Conservation (phyloP, 2,797 vertebrate genomes). For the Takifugu ocellatus region DNA sequence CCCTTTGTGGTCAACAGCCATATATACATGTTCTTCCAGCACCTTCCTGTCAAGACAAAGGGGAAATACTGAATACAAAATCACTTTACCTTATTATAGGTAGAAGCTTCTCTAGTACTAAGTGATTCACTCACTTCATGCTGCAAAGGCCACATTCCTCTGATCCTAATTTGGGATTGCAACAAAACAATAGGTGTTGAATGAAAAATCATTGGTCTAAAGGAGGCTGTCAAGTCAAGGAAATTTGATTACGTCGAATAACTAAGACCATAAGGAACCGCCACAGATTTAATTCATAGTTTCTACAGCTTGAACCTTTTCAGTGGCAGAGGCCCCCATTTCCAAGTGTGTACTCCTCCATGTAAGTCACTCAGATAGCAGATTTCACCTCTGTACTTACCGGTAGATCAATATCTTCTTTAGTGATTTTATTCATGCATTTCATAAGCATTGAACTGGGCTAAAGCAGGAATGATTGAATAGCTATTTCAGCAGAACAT, state of each 20-base stretch:
- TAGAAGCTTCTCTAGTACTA: slow-evolving; percentile 33
- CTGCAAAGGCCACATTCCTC: slow-evolving; percentile 55
- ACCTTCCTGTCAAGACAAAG: slow-evolving; percentile 47
- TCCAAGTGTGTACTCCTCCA: slow-evolving; percentile 75
- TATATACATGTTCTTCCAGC: slow-evolving; percentile 67
- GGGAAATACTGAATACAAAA: neutral
- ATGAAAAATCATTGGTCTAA: slow-evolving; percentile 29
- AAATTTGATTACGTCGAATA: slow-evolving; percentile 69
- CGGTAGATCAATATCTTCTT: slow-evolving; percentile 43
- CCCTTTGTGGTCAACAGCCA: slow-evolving; percentile 50
- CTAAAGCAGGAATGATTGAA: neutral
- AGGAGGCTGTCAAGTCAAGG: slow-evolving; percentile 62
- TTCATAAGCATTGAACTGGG: slow-evolving; percentile 7
- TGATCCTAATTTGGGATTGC: slow-evolving; percentile 65
- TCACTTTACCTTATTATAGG: neutral
- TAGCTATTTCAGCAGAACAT: neutral
- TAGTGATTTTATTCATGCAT: slow-evolving; percentile 9
- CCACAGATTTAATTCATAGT: slow-evolving; percentile 70
- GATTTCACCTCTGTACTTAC: slow-evolving; percentile 48
- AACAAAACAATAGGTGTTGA: slow-evolving; percentile 56
- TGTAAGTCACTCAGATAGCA: slow-evolving; percentile 54
- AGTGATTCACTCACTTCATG: slow-evolving; percentile 53
- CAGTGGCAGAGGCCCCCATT: slow-evolving; percentile 52
- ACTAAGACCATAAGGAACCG: slow-evolving; percentile 38
- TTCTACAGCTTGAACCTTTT: slow-evolving; percentile 40